Evolutionary conservation across 2,113 vertebrate genomes (phyloP).

Genomic region (Lates calcarifer): DNA sequence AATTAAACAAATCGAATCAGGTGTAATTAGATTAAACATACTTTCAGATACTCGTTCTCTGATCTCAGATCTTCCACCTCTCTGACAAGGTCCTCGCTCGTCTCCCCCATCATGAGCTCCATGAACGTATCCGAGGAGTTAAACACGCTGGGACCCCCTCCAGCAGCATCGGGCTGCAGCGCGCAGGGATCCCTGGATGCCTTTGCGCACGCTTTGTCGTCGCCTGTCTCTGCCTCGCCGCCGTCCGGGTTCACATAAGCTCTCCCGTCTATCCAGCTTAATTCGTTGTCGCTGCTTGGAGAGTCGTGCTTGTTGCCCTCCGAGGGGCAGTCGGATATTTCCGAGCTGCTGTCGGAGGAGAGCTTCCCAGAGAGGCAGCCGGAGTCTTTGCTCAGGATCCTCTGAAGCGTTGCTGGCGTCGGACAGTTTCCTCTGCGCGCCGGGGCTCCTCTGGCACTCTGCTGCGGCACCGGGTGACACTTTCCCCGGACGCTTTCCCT

Average conservation of each 20-base stretch:
- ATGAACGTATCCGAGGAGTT: conserved; percentile 46
- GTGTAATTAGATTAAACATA: conserved; percentile 71
- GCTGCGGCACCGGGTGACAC: not conserved
- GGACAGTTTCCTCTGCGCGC: conserved; percentile 77
- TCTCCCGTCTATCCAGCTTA: conserved; percentile 75
- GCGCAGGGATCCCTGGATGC: conserved; percentile 59
- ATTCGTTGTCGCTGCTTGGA: conserved; percentile 79
- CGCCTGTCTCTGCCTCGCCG: conserved; percentile 14
- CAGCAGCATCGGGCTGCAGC: conserved; percentile 69
- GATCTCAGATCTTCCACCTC: conserved; percentile 97
- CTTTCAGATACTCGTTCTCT: conserved; percentile 99
- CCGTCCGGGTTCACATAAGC: conserved; percentile 59
- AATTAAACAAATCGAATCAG: not conserved
- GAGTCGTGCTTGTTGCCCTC: conserved; percentile 87
- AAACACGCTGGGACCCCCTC: conserved; percentile 74
- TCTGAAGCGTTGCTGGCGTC: conserved; percentile 82
- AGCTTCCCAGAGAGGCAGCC: conserved; percentile 80
- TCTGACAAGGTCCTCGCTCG: conserved; percentile 87
- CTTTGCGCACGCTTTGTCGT: conserved; percentile 35
- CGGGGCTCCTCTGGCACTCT: conserved; percentile 62
- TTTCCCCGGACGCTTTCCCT: conserved; percentile 65
- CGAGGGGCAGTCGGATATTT: conserved; percentile 90
- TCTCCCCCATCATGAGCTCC: conserved; percentile 88
- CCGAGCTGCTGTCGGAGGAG: conserved; percentile 93
- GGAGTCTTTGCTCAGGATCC: conserved; percentile 81